A percentile compares a stretch with the other conserved stretches of the same genome.
Evolutionary conservation across 2,888 invertebrate species (phyloP).

Genomic region (Parnassius smintheus): DNA sequence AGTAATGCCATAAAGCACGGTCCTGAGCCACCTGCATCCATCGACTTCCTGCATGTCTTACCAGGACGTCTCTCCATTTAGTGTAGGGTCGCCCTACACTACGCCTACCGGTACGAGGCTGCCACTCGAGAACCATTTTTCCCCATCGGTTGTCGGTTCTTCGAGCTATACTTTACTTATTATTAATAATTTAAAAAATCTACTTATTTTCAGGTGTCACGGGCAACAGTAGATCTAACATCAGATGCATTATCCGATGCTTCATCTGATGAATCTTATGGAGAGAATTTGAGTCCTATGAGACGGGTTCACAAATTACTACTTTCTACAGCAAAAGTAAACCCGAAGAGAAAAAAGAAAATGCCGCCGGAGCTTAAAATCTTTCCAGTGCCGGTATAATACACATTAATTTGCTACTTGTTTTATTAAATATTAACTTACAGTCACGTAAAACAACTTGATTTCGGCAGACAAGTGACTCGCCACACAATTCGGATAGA

Average conservation of each 20-base stretch:
- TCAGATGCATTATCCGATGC: constrained; percentile 85
- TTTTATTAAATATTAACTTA: too few species aligned
- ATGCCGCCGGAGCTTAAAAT: constrained; percentile 79
- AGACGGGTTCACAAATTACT: constrained; percentile 69
- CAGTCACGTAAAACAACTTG: background rate
- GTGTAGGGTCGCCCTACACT: too few species aligned
- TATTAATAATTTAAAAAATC: background rate
- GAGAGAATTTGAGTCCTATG: constrained; percentile 70
- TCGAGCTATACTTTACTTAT: too few species aligned
- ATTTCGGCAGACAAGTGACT: constrained; percentile 69
- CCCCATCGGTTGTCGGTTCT: too few species aligned
- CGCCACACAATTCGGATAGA: constrained; percentile 69
- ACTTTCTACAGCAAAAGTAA: constrained; percentile 58
- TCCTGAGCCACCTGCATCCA: too few species aligned
- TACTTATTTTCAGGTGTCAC: constrained; percentile 68
- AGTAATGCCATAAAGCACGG: too few species aligned
- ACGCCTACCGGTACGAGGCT: too few species aligned
- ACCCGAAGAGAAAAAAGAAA: constrained; percentile 72
- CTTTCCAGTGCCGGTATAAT: constrained; percentile 63
- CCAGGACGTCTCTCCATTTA: too few species aligned
- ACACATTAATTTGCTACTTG: background rate
- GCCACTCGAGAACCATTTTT: too few species aligned
- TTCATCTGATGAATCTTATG: constrained; percentile 81
- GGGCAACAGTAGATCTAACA: constrained; percentile 82
- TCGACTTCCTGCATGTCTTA: too few species aligned